Evolutionary conservation across 1,140 invertebrate species (phyloP).

Genomic region (Bombus confusus): DNA sequence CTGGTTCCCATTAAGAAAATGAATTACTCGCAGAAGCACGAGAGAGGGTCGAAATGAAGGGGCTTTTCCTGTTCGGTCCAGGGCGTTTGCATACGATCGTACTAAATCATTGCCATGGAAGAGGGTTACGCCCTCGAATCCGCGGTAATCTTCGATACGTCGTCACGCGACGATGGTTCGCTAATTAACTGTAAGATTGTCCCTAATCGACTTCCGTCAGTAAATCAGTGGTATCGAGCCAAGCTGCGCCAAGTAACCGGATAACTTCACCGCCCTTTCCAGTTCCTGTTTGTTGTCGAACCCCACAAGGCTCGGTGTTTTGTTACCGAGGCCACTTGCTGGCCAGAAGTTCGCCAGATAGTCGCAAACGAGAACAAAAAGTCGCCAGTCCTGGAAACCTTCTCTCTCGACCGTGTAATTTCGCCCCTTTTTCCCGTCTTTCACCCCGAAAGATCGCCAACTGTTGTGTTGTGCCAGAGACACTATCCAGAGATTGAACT

Average conservation of each 20-base stretch:
- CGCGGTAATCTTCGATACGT: neutral
- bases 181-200: slow-evolving; percentile 60
- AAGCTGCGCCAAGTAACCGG: slow-evolving; percentile 44
- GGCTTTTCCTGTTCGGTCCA: neutral
- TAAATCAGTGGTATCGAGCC: slow-evolving; percentile 53
- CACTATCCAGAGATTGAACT: slow-evolving; percentile 53
- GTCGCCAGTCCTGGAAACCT: slow-evolving; percentile 12
- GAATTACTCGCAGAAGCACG: neutral
- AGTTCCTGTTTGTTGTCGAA: slow-evolving; percentile 69
- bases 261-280: slow-evolving; percentile 58
- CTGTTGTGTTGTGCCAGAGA: slow-evolving; percentile 46
- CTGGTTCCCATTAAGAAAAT: neutral
- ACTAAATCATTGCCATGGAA: slow-evolving; percentile 25
- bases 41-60: neutral
- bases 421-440: slow-evolving; percentile 3
- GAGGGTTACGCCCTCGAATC: slow-evolving; percentile 14
- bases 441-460: slow-evolving; percentile 40
- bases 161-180: slow-evolving; percentile 30
- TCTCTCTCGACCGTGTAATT: slow-evolving; percentile 34
- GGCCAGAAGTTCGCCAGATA: slow-evolving; percentile 50
- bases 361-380: slow-evolving; percentile 35
- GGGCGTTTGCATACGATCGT: slow-evolving; percentile 17
- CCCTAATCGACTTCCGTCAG: slow-evolving; percentile 65
- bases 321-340: slow-evolving; percentile 59
- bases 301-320: slow-evolving; percentile 50